A percentile compares a stretch with the other conserved stretches of the same genome.
phyloP scores from a whole-genome alignment of 2,797 vertebrate genomes.

The Leptatherina wallacei region DNA sequence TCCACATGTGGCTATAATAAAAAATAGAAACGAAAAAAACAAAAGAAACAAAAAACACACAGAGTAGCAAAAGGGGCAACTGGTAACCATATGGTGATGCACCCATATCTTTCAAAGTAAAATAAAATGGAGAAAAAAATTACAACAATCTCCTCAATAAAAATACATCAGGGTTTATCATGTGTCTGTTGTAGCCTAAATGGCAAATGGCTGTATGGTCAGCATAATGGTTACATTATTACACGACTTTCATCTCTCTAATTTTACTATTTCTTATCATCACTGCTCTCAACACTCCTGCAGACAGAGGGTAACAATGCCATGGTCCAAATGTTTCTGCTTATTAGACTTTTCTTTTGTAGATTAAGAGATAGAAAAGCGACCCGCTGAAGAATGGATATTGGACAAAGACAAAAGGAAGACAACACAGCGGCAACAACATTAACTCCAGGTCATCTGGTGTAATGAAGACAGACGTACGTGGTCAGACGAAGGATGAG shows the following conservation, averaged over 20 bases:
- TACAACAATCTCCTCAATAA: conserved; percentile 49
- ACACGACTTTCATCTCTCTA: conserved; percentile 87
- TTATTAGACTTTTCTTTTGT: conserved; percentile 61
- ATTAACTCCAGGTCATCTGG: conserved; percentile 70
- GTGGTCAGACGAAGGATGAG: conserved; percentile 60
- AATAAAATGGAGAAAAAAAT: conserved; percentile 56
- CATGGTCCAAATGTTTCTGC: conserved; percentile 47
- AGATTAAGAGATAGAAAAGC: conserved; percentile 54
- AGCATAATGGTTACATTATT: conserved; percentile 86
- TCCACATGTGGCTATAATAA: conserved; percentile 32
- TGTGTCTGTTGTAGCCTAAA: conserved; percentile 47
- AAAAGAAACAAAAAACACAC: conserved; percentile 13
- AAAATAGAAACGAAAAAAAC: conserved; percentile 1
- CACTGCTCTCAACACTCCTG: conserved; percentile 73
- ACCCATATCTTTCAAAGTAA: conserved; percentile 66
- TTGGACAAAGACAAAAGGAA: conserved; percentile 72
- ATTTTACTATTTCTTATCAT: conserved; percentile 68
- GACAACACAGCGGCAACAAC: conserved; percentile 62
- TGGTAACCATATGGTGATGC: conserved; percentile 74
- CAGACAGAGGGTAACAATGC: conserved; percentile 28
- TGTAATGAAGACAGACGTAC: conserved; percentile 74
- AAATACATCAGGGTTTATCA: conserved; percentile 64
- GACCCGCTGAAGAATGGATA: conserved; percentile 40
- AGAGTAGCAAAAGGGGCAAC: conserved; percentile 48
- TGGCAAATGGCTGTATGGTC: conserved; percentile 41